Base-by-base conservation (phyloP, 2,797 vertebrate genomes). In the Periophthalmus magnuspinnatus region DNA sequence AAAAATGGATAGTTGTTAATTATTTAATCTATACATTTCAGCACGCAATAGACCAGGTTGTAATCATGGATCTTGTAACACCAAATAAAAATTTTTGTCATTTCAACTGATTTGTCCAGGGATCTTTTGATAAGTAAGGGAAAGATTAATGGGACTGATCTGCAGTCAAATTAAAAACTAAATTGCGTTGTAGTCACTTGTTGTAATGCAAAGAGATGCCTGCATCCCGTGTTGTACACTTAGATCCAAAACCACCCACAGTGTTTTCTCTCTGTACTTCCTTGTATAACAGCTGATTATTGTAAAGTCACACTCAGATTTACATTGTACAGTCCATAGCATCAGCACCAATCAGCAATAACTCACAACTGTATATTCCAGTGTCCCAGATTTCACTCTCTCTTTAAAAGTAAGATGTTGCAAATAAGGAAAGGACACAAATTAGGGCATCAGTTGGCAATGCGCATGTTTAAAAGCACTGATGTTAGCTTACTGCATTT, bases 401-500 rank as follows among this genome's bases (percentile, higher is more conserved):
- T 54, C 71, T 54, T 1, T 61, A 32, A 2, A 59, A 34, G 57
- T 59, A 24, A 69, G 50, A 36, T 71, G 65, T 56, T 74, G 74
- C 72, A 84, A 82, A 83, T 74, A 57, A 86, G 59, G n/a, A 58
- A 36, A n/a, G 62, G 70, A 68, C 56, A 52, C 58, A 77, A 81
- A 85, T 80, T 63, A 72, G 68, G 76, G 36, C 78, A 74, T 68
- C 36, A 13, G 57, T 63, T 72, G 66, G 52, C 64, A 59, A 61
- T 34, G 7, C 72, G 50, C 59, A 61, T 45, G 68, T 81, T 73
- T 57, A 70, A 76, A 65, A 32, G 36, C 14, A 14, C 13, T 45
- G 41, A 5, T 14, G 41, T 57, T 50, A 50, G 32, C 47, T 65
- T 74, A 59, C 5, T 57, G 1, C 21, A 28, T 22, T 22, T 62